Base-by-base conservation (phyloP, 1,140 invertebrate genomes). In the Micrasema minimum region DNA sequence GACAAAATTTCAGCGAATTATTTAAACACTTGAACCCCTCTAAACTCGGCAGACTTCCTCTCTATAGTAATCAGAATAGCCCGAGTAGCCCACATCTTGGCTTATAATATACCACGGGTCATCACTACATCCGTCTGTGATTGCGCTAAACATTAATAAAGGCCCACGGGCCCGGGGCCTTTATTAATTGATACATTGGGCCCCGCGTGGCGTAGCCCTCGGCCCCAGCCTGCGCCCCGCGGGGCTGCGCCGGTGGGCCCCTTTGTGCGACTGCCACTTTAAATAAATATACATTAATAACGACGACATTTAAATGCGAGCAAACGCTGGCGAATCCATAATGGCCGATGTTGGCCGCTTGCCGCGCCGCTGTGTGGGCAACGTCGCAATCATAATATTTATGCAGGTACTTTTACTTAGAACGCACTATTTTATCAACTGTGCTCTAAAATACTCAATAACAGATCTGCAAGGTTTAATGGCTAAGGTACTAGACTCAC, bases 251-350 rank as follows among this genome's bases (percentile, higher is more conserved):
- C 53, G 53, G 53, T 57, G 53, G 53, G 11, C 53, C 53, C 53
- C 53, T 57, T 57, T 57, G 53, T 57, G n/a, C 26, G 11, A 12
- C 53, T 57, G 53, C 53, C 53, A 57, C 53, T 57, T 57, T 57
- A 57, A 18, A 57, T 57, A 57, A 57, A 57, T 57, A 57, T 57
- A 37, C 53, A 57, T 57, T 57, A 57, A 57, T 57, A 57, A 57
- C 20, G 53, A 57, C 53, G 53, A 57, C 53, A 57, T 57, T 57
- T 57, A 57, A 57, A 57, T 57, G 53, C 53, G 53, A 57, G 53
- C 53, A 57, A 57, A 57, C 35, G 35, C 26, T 14, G 16, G 31
- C 53, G 53, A 37, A 57, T 37, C 53, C 23, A 57, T 31, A 35
- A 57, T 38, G 10, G 53, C 31, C 50, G 50, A 5, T 11, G 50